A percentile compares a stretch with the other conserved stretches of the same genome.
Conservation (phyloP, 2,888 invertebrate species). For the Chorisops tibialis region DNA sequence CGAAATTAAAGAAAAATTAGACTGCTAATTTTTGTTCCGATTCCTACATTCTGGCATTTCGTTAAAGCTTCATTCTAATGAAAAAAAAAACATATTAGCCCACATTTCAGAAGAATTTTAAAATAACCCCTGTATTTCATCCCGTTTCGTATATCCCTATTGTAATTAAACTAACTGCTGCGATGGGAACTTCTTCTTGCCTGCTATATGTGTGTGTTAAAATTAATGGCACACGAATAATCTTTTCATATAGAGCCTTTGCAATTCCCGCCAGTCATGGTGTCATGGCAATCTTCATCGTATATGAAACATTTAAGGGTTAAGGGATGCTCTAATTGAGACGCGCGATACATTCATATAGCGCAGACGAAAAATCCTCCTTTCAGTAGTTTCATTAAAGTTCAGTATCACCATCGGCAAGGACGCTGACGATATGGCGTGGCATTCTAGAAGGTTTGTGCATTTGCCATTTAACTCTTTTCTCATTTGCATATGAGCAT, state of each 20-base stretch:
- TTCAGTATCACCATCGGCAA: background rate
- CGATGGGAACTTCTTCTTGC: too few species aligned
- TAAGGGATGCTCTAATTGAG: slow-evolving; percentile 3
- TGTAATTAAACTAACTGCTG: background rate
- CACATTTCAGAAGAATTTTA: too few species aligned
- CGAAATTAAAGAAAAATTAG: too few species aligned
- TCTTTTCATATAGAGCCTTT: background rate
- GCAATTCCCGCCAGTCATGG: too few species aligned
- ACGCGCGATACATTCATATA: background rate
- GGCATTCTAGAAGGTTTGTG: background rate
- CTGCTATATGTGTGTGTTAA: slow-evolving; percentile 1
- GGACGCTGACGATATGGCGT: background rate
- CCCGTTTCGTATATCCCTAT: background rate
- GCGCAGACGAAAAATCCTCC: background rate
- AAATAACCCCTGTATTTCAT: background rate
- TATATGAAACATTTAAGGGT: slow-evolving; percentile 1
- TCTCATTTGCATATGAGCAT: slow-evolving; percentile 1
- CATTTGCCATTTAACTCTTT: background rate
- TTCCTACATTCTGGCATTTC: too few species aligned
- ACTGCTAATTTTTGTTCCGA: too few species aligned
- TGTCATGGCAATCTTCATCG: background rate
- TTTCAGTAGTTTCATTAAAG: background rate
- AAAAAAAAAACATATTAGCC: too few species aligned
- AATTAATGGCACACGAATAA: slow-evolving; percentile 23
- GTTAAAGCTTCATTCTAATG: too few species aligned